Evolutionary conservation across 2,797 vertebrate species (phyloP).

Genomic region (Microctenopoma lineatum): DNA sequence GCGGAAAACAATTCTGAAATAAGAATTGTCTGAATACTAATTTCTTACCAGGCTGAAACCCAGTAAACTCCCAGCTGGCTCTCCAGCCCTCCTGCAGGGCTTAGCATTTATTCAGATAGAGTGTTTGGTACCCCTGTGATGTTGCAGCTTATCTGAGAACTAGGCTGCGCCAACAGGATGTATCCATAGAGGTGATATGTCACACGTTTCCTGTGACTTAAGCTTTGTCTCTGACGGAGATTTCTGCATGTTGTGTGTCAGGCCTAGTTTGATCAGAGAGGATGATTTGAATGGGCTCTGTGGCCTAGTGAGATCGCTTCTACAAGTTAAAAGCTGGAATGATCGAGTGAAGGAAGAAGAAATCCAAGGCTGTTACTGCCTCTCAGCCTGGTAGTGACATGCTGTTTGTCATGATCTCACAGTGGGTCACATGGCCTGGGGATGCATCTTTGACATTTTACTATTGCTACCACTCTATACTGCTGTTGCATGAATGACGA

Average conservation of each 20-base stretch:
- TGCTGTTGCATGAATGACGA: too few relatives aligned
- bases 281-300: constrained; percentile 19
- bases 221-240: constrained; percentile 42
- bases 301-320: background rate
- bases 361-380: constrained; percentile 31
- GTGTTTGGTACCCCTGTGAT: constrained; percentile 26
- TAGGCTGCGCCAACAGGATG: constrained; percentile 48
- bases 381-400: constrained; percentile 40
- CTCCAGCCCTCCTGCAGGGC: constrained; percentile 23
- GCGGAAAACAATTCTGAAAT: background rate
- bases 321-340: constrained; percentile 1
- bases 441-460: constrained; percentile 37
- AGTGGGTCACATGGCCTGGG: constrained; percentile 22
- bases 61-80: constrained; percentile 24
- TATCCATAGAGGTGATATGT: constrained; percentile 50
- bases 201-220: constrained; percentile 50
- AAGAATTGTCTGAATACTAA: background rate
- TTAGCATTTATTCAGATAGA: constrained; percentile 45
- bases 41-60: background rate
- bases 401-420: constrained; percentile 56
- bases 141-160: constrained; percentile 36
- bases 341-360: too few relatives aligned
- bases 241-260: constrained; percentile 21
- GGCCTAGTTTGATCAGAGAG: constrained; percentile 9
- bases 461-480: constrained; percentile 8